Evolutionary conservation across 2,888 invertebrate genomes (phyloP).

Genomic region (Xylophagus ater): DNA sequence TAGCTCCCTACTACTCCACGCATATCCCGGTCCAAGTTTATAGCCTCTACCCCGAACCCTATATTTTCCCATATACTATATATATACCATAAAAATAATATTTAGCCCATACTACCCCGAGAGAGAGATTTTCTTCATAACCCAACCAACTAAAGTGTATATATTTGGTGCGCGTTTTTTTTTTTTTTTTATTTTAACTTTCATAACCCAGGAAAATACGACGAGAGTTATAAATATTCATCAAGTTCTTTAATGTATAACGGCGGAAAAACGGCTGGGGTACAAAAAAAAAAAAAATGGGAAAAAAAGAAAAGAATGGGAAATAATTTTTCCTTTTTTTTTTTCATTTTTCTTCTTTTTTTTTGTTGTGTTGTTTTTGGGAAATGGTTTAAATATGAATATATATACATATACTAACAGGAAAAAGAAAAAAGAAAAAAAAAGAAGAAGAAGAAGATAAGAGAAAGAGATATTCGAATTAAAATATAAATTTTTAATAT

Average conservation of each 20-base stretch:
- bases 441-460: constrained; percentile 1
- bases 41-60: too few species aligned
- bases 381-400: background rate
- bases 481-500: constrained; percentile 16
- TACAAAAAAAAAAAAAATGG: too few species aligned
- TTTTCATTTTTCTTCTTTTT: background rate
- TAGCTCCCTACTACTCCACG: too few species aligned
- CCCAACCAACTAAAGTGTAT: too few species aligned
- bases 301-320: constrained; percentile 6
- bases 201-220: constrained; percentile 8
- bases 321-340: background rate
- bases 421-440: too few species aligned
- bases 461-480: constrained; percentile 11
- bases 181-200: constrained; percentile 11
- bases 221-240: constrained; percentile 15
- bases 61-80: constrained; percentile 1
- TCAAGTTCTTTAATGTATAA: constrained; percentile 15
- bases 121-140: too few species aligned
- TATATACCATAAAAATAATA: too few species aligned
- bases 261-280: constrained; percentile 10
- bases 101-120: too few species aligned
- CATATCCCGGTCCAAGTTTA: too few species aligned
- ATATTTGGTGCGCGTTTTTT: constrained; percentile 3
- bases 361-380: background rate
- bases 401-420: too few species aligned